Percentiles rank a stretch among this genome's conserved stretches.
Conservation (phyloP, 2,797 vertebrate genomes). For the Gambusia yucatana region DNA sequence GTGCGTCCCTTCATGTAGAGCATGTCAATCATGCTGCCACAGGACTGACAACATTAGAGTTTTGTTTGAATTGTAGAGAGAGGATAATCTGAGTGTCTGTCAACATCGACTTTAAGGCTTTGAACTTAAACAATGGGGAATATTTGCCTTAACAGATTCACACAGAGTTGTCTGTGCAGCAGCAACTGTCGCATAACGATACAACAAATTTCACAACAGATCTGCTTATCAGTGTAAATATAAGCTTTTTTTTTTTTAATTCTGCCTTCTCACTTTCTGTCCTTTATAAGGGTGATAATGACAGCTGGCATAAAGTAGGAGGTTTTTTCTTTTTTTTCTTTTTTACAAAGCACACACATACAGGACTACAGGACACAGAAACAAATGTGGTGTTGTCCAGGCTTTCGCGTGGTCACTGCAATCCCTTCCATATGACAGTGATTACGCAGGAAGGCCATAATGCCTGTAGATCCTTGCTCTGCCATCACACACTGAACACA, state of each 20-base stretch:
- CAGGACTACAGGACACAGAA: conserved; percentile 28
- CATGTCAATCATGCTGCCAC: background rate
- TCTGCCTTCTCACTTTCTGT: conserved; percentile 12
- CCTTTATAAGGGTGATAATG: conserved; percentile 3
- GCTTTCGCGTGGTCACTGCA: conserved; percentile 80
- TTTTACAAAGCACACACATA: conserved; percentile 10
- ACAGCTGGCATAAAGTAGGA: background rate
- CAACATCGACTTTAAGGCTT: conserved; percentile 6
- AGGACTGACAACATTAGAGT: conserved; percentile 11
- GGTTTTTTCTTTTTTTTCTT: background rate
- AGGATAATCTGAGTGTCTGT: conserved; percentile 20
- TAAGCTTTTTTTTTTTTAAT: conserved; percentile 8
- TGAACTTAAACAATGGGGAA: conserved; percentile 11
- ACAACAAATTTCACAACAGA: background rate
- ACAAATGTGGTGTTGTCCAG: conserved; percentile 58
- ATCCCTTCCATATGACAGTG: conserved; percentile 96
- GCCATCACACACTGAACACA: conserved; percentile 77
- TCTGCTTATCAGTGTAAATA: conserved; percentile 10
- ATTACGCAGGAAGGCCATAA: conserved; percentile 88
- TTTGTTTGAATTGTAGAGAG: conserved; percentile 4
- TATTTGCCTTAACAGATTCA: conserved; percentile 9
- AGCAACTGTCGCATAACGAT: conserved; percentile 6
- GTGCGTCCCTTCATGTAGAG: background rate
- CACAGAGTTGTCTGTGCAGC: background rate
- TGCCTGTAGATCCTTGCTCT: conserved; percentile 86